Base-by-base conservation (phyloP, 2,113 vertebrate species). In the Boleophthalmus pectinirostris region DNA sequence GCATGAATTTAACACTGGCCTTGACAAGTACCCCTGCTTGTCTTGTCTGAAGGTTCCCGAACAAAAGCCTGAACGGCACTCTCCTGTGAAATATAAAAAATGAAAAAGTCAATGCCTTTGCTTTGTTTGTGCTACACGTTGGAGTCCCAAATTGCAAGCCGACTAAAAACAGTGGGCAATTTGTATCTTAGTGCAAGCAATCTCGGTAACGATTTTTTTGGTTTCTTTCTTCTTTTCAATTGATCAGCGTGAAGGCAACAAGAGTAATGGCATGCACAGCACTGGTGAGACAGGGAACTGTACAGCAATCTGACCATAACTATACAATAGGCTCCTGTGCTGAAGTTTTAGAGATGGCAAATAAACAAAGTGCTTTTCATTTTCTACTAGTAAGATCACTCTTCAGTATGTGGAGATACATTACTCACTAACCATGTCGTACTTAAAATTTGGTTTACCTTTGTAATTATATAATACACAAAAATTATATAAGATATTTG, bases 1-100 rank as follows among this genome's bases (percentile, higher is more conserved):
- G 1, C 85, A 75, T 0, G 83, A 88, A 0, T 88, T 82, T 25
- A 93, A 92, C 45, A 23, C 74, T 15, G 85, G 79, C 45, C 29
- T 93, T 70, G 90, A 91, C 11, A 84, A 72, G 53, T 92, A 73
- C 77, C 88, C 85, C 1, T 90, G 90, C 76, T 54, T 94, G 70
- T 77, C 70, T 7, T 79, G 77, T 72, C 78, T 92, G 57, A 92
- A 92, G 79, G 74, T 92, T 58, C 82, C 87, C 0, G 87, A 92
- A 74, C 68, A 79, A 25, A 91, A 90, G 29, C 16, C 54, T 8
- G 60, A 79, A 24, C 18, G 43, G 29, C 80, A 54, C 60, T 12
- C 24, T 43, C 38, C 70, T 58, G 73, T 68, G 43, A 74, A 72
- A 75, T 69, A 68, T 54, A 74, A 70, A 81, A 79, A 84, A 58